Base-by-base conservation (phyloP, 2,888 invertebrate genomes). In the Melanostoma scalare region DNA sequence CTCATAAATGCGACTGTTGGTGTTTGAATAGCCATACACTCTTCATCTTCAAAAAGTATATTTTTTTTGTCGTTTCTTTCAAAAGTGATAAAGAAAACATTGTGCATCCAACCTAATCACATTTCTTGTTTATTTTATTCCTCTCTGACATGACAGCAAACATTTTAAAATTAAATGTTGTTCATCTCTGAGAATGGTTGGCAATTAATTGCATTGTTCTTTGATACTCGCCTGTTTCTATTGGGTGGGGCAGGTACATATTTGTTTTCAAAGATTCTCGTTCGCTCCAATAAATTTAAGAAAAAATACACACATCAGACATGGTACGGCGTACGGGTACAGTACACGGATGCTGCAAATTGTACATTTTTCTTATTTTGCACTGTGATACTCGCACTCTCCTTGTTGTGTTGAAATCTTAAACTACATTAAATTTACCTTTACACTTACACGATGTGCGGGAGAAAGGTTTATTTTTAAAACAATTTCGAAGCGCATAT, bases 131-230 rank as follows among this genome's bases (percentile, higher is more conserved):
- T 0, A 20, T 20, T 20, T 20, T 20, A 20, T 20, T 20, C 40
- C 40, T 46, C 42, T 40, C 65, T 30, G 65, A 71, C 58, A 80
- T 75, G 80, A 81, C 60, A 60, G 53, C 52, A 60, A 31, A 56
- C 40, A 67, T 67, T 67, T 71, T 48, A 60, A 81, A 77, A 69
- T 65, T 4, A 73, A 73, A 72, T 58, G 30, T 68, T 67, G 44
- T 63, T 68, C 67, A 77, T 68, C 10, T 68, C 38, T 46, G 50
- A 46, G 35, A 31, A 55, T n/a, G 31, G 35, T 10, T 77, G 61
- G 52, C 77, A 68, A 38, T 73, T 63, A 50, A 78, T 69, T 82
- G 71, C 69, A 82, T 82, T 82, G 82, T 82, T 82, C 63, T 79
- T 56, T 48, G 48, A 48, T 48, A 63, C 63, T 30, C 5, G 48